Conservation (phyloP, 2,888 invertebrate genomes). For the Thalpophila matura region DNA sequence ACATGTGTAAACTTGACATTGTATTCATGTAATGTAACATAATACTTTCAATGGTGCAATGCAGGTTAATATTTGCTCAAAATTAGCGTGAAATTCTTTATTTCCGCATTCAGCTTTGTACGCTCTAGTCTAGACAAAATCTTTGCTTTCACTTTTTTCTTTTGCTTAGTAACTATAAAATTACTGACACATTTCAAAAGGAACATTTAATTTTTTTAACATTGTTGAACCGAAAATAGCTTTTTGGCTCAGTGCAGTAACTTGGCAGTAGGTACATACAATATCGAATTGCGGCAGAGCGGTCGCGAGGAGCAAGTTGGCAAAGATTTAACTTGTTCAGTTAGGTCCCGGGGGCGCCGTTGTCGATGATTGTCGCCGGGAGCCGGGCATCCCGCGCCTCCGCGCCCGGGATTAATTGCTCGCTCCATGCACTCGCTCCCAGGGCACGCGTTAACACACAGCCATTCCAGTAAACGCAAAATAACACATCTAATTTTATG, state of each 20-base stretch:
- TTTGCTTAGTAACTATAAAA: neutral
- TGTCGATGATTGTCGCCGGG: conserved; percentile 87
- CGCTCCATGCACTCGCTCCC: conserved; percentile 84
- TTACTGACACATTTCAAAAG: neutral
- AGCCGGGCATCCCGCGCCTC: conserved; percentile 63
- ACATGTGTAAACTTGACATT: conserved; percentile 72
- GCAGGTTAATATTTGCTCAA: conserved; percentile 17
- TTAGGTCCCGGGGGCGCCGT: conserved; percentile 85
- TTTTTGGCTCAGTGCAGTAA: conserved; percentile 42
- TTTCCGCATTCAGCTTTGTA: conserved; percentile 5
- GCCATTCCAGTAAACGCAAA: conserved; percentile 83
- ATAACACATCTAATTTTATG: conserved; percentile 86
- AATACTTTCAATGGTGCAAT: conserved; percentile 38
- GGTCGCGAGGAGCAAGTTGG: conserved; percentile 75
- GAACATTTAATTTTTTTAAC: conserved; percentile 6
- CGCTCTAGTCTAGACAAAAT: conserved; percentile 7
- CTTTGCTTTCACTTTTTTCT: conserved; percentile 29
- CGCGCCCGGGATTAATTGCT: conserved; percentile 83
- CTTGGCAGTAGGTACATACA: conserved; percentile 60
- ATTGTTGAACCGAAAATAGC: neutral
- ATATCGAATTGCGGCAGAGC: conserved; percentile 67
- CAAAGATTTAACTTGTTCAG: conserved; percentile 88
- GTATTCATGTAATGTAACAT: conserved; percentile 69
- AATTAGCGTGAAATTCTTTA: conserved; percentile 40
- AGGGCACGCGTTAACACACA: conserved; percentile 83